phyloP scores from a whole-genome alignment of 1,140 invertebrate genomes.

The Akabosia matsudoensis region DNA sequence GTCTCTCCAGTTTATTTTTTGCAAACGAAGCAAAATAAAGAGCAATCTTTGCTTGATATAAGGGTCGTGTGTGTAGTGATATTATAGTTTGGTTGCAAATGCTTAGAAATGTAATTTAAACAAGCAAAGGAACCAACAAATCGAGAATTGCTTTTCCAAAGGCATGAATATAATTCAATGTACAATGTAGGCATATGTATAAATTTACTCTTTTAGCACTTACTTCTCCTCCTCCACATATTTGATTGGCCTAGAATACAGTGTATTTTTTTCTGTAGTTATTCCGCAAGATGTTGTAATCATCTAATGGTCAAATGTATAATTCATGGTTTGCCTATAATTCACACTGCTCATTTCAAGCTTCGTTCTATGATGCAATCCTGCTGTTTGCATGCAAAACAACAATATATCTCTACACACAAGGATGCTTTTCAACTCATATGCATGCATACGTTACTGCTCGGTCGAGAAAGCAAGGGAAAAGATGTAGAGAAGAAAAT shows the following conservation, averaged over 20 bases:
- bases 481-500: not conserved
- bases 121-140: no score
- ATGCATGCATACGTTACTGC: not conserved
- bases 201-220: not conserved
- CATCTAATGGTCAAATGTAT: slow-evolving; percentile 46
- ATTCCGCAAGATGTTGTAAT: slow-evolving; percentile 44
- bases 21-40: not conserved
- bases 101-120: no score
- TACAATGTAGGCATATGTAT: not conserved
- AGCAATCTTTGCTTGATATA: not conserved
- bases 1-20: not conserved
- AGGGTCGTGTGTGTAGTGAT: no score
- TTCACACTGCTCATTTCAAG: slow-evolving; percentile 35
- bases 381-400: slow-evolving; percentile 40
- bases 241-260: slow-evolving; percentile 19
- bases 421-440: no score
- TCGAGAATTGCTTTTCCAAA: no score
- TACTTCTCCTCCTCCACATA: not conserved
- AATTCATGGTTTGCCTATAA: slow-evolving; percentile 45
- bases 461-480: not conserved
- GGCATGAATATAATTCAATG: no score
- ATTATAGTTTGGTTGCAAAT: no score
- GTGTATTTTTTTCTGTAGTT: slow-evolving; percentile 33
- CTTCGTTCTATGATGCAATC: not conserved
- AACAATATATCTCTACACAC: slow-evolving; percentile 26